Conservation (phyloP, 2,113 vertebrate species). For the Epinephelus cyanopodus region DNA sequence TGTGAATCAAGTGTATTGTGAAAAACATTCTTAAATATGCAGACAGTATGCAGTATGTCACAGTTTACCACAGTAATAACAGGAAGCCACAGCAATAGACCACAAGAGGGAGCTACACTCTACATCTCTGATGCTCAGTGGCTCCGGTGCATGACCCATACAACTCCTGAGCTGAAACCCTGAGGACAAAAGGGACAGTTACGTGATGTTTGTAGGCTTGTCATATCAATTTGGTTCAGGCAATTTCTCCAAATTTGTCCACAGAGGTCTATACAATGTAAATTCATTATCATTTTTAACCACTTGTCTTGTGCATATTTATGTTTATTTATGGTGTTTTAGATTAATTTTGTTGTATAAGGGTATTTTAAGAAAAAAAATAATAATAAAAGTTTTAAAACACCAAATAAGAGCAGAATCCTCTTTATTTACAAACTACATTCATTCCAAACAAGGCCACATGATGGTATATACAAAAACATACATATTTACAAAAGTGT, state of each 20-base stretch:
- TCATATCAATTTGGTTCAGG: background rate
- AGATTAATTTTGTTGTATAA: background rate
- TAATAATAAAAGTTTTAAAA: background rate
- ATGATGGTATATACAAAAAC: constrained; percentile 65
- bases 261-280: background rate
- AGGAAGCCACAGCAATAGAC: background rate
- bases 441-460: constrained; percentile 80
- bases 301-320: background rate
- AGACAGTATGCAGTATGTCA: too few species aligned
- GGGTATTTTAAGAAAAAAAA: background rate
- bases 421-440: constrained; percentile 80
- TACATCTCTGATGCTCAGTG: background rate
- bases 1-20: background rate
- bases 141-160: background rate
- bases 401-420: constrained; percentile 12
- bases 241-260: background rate
- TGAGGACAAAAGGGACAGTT: background rate
- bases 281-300: background rate
- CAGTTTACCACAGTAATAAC: background rate
- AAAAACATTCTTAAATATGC: background rate
- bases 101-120: constrained; percentile 50
- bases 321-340: background rate
- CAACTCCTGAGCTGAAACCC: background rate
- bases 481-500: constrained; percentile 64
- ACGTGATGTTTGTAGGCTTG: background rate